Conservation (phyloP, 1,140 invertebrate species). For the Holotrichia oblita region DNA sequence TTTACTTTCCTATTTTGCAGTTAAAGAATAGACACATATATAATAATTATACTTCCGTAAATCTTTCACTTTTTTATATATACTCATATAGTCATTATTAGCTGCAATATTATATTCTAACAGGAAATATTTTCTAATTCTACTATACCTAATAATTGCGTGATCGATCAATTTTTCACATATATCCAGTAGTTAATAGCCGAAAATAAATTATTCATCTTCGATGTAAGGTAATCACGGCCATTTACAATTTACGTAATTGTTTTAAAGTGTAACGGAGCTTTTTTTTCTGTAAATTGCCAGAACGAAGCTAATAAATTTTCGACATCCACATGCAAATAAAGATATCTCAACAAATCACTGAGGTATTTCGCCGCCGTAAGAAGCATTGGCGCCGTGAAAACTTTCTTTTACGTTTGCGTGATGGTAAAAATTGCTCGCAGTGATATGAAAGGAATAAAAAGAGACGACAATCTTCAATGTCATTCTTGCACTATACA, state of each 20-base stretch:
- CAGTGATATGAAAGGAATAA: conserved; percentile 19
- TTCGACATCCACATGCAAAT: conserved; percentile 4
- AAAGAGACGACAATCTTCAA: conserved; percentile 5
- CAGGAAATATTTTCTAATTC: too few relatives aligned
- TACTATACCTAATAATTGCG: too few relatives aligned
- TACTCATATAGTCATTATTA: too few relatives aligned
- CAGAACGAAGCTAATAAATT: background rate
- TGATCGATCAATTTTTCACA: too few relatives aligned
- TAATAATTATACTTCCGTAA: too few relatives aligned
- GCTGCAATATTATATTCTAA: too few relatives aligned
- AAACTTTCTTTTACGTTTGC: conserved; percentile 17
- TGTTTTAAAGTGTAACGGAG: background rate
- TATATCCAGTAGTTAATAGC: too few relatives aligned
- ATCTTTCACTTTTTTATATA: too few relatives aligned
- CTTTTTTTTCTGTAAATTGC: too few relatives aligned
- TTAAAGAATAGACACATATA: too few relatives aligned
- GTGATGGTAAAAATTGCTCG: conserved; percentile 7
- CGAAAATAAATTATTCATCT: too few relatives aligned
- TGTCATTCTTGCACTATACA: background rate
- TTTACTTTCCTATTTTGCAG: too few relatives aligned
- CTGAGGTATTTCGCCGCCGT: background rate
- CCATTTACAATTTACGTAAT: conserved; percentile 9
- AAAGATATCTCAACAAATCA: background rate
- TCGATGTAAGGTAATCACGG: background rate
- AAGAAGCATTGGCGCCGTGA: background rate